Base-by-base conservation (phyloP, 2,888 invertebrate genomes). In the Ophioninae sp. region DNA sequence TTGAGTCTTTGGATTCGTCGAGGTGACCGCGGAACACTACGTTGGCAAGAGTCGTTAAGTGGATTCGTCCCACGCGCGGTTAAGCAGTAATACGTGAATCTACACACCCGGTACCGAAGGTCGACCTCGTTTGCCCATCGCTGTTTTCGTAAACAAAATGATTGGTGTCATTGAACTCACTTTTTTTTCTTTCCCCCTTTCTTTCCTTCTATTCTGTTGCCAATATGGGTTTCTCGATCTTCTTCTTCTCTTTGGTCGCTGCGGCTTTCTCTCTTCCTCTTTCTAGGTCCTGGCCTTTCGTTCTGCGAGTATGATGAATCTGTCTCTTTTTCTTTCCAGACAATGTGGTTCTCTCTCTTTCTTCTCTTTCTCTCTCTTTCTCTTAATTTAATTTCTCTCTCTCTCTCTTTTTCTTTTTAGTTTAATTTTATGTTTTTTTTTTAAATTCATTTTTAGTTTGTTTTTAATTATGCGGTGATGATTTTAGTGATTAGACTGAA, bases 121-220 rank as follows among this genome's bases (percentile, higher is more conserved):
- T 81, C 75, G 78, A 44, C 78, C 81, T 57, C 74, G 75, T 84
- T 65, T 79, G 70, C 73, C 74, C 78, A 70, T 79, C 72, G 79
- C 77, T 68, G 79, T 84, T 84, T 84, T 89, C 87, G 87, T 88
- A 88, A 89, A 89, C 88, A 89, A 89, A 89, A 88, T 89, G 87
- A 73, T 79, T 85, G 85, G 82, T 87, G 89, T 87, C 88, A 83
- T 87, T 89, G 89, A 89, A 87, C 89, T 83, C 73, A 41, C 57
- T 70, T 64, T 50, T 62, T 20, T 68, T 23, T 57, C n/a, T 64
- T 23, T 72, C 39, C 44, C 44, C 23, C 23, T 10, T 17, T 6
- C 44, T 50, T 6, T 17, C 7, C 44, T 17, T 39, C 72, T 39
- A 21, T 61, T 68, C 74, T 10, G 44, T 44, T 13, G 13, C 13